Conservation (phyloP, 2,113 vertebrate genomes). For the Labeo catla region DNA sequence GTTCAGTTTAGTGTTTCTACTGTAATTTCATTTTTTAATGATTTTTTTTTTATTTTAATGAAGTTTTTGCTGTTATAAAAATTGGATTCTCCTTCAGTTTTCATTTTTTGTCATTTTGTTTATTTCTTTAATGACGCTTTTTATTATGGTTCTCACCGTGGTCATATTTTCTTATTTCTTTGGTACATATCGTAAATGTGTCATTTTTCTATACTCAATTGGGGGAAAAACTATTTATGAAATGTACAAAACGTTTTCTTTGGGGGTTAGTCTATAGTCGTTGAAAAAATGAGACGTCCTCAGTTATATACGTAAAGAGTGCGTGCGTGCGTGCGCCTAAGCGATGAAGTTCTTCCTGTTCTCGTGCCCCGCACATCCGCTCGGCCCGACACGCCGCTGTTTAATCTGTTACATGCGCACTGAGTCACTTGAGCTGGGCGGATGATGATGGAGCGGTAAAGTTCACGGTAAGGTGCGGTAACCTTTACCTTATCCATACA, state of each 20-base stretch:
- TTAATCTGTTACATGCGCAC: constrained; percentile 15
- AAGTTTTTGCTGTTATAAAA: too few relatives aligned
- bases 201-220: background rate
- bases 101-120: too few relatives aligned
- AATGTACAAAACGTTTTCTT: background rate
- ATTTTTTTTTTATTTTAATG: too few relatives aligned
- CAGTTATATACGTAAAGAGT: background rate
- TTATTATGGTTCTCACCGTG: background rate
- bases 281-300: background rate
- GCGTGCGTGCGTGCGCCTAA: background rate
- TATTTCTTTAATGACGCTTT: too few relatives aligned
- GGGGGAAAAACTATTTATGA: too few relatives aligned
- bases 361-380: constrained; percentile 61
- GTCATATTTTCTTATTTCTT: background rate
- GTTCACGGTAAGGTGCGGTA: constrained; percentile 41
- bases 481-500: background rate
- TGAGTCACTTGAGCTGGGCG: constrained; percentile 14
- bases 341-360: constrained; percentile 60
- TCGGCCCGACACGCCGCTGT: constrained; percentile 68
- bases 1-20: too few relatives aligned
- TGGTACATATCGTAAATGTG: background rate
- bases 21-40: too few relatives aligned
- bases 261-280: background rate
- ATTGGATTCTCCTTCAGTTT: too few relatives aligned
- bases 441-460: constrained; percentile 53